Evolutionary conservation across 64 coral and sea anemone species (phyloP), one percentile per base, ranked within the genome.

Genomic region (Actinia equina): DNA sequence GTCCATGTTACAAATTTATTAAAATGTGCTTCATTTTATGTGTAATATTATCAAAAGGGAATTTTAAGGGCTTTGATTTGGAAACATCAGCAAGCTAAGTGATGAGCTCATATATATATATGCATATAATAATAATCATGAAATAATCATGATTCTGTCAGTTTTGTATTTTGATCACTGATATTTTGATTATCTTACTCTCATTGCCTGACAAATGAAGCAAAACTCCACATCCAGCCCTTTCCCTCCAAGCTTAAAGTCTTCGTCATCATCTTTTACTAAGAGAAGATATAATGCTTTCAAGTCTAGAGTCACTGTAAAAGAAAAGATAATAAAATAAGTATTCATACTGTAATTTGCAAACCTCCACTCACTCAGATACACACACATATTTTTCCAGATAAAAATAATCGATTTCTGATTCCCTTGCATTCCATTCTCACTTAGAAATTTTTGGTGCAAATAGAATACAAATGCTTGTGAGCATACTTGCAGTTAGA

Each of bases 221-320:
- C 81, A 83, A 83, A 83, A 83, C 46, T 37, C 52, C 81, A 83
- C 81, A 17, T 83, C 81, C 41, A 83, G 5, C 9, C 81, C 81
- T 83, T 53, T 44, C n/a, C 52, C 52, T 83, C 81, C 81, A 13
- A 83, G 81, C 81, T 52, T 22, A 53, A 83, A 83, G n/a, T 83
- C 46, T 83, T 83, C 46, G 4, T 83, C 81, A 52, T 23, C 44
- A n/a, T 83, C 52, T 83, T 53, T 83, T 52, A 52, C 81, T 43
- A 83, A 69, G 10, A 87, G 44, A 87, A 87, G 85, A 49, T 71
- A 27, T 51, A 87, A 18, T 7, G 85, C 65, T 53, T 83, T 83
- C 81, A 83, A 83, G 81, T 83, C 81, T 18, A 83, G 81, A 52
- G 52, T 53, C 43, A 83, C 81, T 83, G 52, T 44, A 83, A 49